Conservation (phyloP, 2,888 invertebrate species). For the Ferrisia virgata region DNA sequence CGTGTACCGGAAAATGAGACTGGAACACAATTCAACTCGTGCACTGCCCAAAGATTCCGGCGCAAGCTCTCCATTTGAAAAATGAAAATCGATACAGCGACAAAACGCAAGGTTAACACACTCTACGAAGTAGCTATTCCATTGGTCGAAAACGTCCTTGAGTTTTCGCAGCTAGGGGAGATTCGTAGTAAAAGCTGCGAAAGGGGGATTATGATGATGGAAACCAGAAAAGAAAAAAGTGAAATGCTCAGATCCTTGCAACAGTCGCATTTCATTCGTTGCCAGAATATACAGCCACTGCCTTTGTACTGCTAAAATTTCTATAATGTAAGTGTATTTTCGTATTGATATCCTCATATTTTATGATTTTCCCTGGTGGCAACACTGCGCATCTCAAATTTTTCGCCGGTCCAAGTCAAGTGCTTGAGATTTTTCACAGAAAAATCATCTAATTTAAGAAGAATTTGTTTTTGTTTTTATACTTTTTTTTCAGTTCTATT, state of each 20-base stretch:
- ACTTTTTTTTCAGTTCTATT: not conserved
- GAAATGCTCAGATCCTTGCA: slow-evolving; percentile 16
- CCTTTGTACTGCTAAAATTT: not conserved
- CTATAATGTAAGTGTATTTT: not conserved
- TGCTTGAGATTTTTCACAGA: not conserved
- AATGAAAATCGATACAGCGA: slow-evolving; percentile 41
- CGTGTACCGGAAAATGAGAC: slow-evolving; percentile 16
- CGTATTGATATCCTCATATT: not conserved
- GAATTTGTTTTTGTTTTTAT: slow-evolving; percentile 14
- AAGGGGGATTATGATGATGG: not conserved
- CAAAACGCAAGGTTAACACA: slow-evolving; percentile 44
- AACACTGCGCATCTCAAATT: not conserved
- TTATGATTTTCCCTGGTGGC: not conserved
- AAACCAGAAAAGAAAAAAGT: not conserved
- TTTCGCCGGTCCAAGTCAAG: not conserved
- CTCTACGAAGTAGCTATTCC: not conserved
- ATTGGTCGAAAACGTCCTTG: slow-evolving; percentile 33
- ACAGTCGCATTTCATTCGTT: slow-evolving; percentile 25
- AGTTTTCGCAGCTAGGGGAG: slow-evolving; percentile 38
- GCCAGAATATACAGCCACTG: not conserved
- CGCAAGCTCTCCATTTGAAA: slow-evolving; percentile 22
- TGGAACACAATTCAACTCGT: slow-evolving; percentile 29
- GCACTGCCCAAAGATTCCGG: slow-evolving; percentile 11
- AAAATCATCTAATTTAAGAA: not conserved
- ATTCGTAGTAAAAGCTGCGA: slow-evolving; percentile 14